phyloP scores from a whole-genome alignment of 2,113 vertebrate genomes.

The Cygnus atratus region DNA sequence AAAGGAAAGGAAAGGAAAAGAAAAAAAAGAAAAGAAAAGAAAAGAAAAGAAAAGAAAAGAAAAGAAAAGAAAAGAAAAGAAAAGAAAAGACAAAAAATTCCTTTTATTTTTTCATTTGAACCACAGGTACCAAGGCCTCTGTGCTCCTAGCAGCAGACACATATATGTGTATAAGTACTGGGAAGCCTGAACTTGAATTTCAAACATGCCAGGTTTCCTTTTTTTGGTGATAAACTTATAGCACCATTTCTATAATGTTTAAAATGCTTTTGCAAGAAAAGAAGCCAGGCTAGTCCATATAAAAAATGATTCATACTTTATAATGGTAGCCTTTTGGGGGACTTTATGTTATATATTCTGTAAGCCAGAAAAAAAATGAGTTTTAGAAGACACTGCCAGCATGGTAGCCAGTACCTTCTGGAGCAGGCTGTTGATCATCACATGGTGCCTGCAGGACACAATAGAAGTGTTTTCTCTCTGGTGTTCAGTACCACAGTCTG shows the following conservation, averaged over 20 bases:
- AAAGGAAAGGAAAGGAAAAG: too few species aligned
- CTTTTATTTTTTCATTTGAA: background rate
- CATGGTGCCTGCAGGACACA: fast-evolving
- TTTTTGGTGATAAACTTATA: background rate
- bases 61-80: too few species aligned
- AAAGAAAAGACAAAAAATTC: background rate
- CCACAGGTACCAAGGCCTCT: background rate
- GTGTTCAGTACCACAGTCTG: background rate
- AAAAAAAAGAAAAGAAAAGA: too few species aligned
- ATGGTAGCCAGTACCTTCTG: background rate
- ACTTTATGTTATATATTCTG: background rate
- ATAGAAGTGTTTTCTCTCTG: background rate
- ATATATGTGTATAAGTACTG: background rate
- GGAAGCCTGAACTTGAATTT: background rate
- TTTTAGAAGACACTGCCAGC: background rate
- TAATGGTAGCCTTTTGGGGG: background rate
- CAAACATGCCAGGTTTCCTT: background rate
- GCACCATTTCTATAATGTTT: background rate
- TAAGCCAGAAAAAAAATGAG: background rate
- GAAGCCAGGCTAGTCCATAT: background rate
- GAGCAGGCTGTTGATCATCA: background rate
- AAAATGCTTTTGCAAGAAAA: background rate
- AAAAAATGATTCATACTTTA: background rate
- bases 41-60: too few species aligned
- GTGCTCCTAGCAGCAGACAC: background rate